These are phyloP conservation scores for Pelosia muscerda DNA, from an alignment of 2,888 invertebrate species.

Conservation along the genomic window DNA sequence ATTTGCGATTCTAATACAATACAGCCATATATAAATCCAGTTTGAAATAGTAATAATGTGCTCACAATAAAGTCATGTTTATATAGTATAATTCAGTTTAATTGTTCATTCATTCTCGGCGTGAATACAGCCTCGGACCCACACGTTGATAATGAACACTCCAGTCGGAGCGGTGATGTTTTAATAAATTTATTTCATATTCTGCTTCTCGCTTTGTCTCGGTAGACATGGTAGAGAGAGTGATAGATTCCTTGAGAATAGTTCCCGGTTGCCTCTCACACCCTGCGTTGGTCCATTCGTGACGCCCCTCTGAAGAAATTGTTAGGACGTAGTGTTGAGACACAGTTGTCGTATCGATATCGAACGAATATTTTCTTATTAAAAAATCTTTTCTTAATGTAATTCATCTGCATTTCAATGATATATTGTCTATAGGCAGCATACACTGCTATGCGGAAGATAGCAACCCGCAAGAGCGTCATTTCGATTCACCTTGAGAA, in stretches of 20 bases:
- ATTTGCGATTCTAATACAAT: not conserved
- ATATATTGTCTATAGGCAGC: no score
- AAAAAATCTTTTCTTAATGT: no score
- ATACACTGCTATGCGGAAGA: no score
- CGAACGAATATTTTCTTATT: not conserved
- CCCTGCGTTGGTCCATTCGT: constrained; percentile 67
- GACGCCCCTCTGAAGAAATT: constrained; percentile 72
- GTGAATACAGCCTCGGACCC: constrained; percentile 70
- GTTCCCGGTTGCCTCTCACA: constrained; percentile 56
- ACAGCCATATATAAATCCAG: constrained; percentile 38
- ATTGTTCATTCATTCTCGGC: constrained; percentile 68
- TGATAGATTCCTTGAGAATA: constrained; percentile 49
- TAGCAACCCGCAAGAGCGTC: no score
- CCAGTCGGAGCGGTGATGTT: constrained; percentile 65
- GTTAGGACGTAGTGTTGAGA: constrained; percentile 54
- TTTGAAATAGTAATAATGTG: constrained; percentile 49
- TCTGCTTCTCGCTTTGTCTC: constrained; percentile 55
- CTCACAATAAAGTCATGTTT: constrained; percentile 65
- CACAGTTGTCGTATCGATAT: constrained; percentile 4
- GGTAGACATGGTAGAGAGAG: constrained; percentile 41
- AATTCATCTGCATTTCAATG: no score
- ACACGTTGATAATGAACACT: constrained; percentile 79
- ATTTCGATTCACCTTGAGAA: no score
- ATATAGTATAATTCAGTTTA: constrained; percentile 74
- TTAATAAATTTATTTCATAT: constrained; percentile 69